These are phyloP conservation scores for Caenorhabditis sinica DNA, from an alignment of 2,888 invertebrate species.

Conservation along the genomic window DNA sequence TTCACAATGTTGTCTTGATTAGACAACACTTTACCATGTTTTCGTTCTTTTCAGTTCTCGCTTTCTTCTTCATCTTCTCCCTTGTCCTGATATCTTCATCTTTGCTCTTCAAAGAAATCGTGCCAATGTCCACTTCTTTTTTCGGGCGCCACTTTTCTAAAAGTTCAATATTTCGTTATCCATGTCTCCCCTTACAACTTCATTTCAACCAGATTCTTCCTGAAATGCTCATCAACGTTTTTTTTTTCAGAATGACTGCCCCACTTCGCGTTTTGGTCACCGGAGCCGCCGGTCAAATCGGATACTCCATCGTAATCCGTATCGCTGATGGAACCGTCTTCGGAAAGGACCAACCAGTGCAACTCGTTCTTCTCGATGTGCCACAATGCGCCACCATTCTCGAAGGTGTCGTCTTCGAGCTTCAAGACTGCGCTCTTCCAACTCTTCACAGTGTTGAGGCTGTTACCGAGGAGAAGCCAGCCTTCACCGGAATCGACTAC, in stretches of 20 bases:
- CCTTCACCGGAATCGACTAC: slow-evolving; percentile 96
- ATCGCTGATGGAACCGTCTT: slow-evolving; percentile 88
- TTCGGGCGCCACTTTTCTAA: neutral
- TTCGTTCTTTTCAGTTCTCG: neutral
- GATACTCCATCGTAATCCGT: slow-evolving; percentile 95
- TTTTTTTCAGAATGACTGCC: slow-evolving; percentile 67
- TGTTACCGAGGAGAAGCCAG: slow-evolving; percentile 92
- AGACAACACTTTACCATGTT: slow-evolving; percentile 42
- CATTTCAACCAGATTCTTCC: neutral
- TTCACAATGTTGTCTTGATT: slow-evolving; percentile 42
- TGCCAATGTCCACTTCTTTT: slow-evolving; percentile 6
- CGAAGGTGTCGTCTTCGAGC: slow-evolving; percentile 98
- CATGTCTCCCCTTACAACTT: neutral
- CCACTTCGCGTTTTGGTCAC: slow-evolving; percentile 88
- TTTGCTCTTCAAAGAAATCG: slow-evolving; percentile 17
- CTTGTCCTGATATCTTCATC: slow-evolving; percentile 12
- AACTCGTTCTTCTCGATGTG: slow-evolving; percentile 94
- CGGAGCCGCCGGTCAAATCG: slow-evolving; percentile 99
- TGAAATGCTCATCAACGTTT: neutral
- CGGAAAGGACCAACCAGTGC: slow-evolving; percentile 87
- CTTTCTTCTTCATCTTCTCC: slow-evolving; percentile 5
- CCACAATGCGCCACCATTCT: slow-evolving; percentile 96
- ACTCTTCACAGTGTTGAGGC: slow-evolving; percentile 91
- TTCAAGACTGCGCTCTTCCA: slow-evolving; percentile 95
- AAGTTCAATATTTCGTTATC: slow-evolving; percentile 9